Base-by-base conservation (phyloP, 2,797 vertebrate genomes). In the Amphiprion clarkii region DNA sequence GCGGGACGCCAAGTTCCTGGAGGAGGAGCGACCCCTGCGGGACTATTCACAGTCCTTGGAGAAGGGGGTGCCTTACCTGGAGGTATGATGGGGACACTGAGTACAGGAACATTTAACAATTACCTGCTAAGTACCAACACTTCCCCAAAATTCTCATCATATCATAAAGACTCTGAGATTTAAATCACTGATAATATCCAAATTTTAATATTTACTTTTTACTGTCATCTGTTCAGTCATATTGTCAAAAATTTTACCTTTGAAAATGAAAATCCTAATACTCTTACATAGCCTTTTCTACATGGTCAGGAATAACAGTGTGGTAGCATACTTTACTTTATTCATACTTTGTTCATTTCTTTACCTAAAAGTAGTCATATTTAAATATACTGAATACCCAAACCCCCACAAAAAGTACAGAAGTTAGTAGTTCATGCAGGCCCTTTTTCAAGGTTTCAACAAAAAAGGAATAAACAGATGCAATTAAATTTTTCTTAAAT, bases 41-140 rank as follows among this genome's bases (percentile, higher is more conserved):
- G 96, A 98, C 58, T 97, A 97, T 85, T 93, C 96, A 16, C 97
- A 96, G 82, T 95, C 96, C 82, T 97, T 98, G 19, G 97, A 98
- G 94, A 97, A 97, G 89, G 97, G 97, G 57, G 96, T 98, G 65
- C 97, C 97, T 59, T 98, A 98, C 88, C 92, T 98, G 79, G 97
- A 98, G 96, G 97, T 97, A 94, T 12, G 61, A 29, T 4, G 29
- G 21, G 21, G 10, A 4, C n/a, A 55, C 39, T 56, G 17, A n/a
- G 17, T 39, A 9, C n/a, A 12, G 10, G 21, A n/a, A 8, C 48
- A 51, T n/a, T 11, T 51, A 23, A 21, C n/a, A 21, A 54, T 13
- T 56, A 49, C 40, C 0, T 1, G 11, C 2, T 0, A 1, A 57
- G 19, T 21, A 48, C 16, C 36, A 17, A 46, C 58, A 53, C 11